phyloP scores from a whole-genome alignment of 2,113 vertebrate genomes.

The Hirundichthys speculiger region DNA sequence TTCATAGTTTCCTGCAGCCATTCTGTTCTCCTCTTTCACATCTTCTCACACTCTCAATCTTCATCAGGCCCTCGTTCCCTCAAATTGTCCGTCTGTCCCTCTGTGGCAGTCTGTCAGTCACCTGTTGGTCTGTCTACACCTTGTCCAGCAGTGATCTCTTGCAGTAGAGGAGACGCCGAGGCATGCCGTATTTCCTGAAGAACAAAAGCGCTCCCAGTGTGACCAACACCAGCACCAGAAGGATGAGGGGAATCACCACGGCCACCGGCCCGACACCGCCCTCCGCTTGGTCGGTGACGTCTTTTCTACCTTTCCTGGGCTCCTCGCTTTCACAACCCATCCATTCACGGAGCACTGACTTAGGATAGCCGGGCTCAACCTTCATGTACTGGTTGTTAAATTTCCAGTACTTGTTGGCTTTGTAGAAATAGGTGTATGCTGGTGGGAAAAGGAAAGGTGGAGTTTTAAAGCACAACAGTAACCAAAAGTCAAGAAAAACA shows the following conservation, averaged over 20 bases:
- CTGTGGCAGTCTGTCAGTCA: constrained; percentile 54
- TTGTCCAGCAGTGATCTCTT: constrained; percentile 93
- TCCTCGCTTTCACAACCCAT: constrained; percentile 86
- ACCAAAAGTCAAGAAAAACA: no score
- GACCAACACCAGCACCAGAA: constrained; percentile 84
- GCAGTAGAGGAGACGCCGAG: constrained; percentile 90
- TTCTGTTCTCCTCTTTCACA: constrained; percentile 21
- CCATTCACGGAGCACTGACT: constrained; percentile 88
- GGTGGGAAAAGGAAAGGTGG: not conserved
- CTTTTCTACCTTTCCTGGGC: constrained; percentile 76
- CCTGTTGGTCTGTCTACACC: constrained; percentile 79
- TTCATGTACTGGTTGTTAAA: constrained; percentile 92
- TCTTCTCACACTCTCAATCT: constrained; percentile 30
- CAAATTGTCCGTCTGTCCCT: constrained; percentile 47
- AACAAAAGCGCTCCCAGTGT: constrained; percentile 85
- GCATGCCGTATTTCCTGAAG: constrained; percentile 89
- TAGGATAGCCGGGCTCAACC: constrained; percentile 90
- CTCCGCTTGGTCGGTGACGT: constrained; percentile 78
- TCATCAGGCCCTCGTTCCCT: constrained; percentile 28
- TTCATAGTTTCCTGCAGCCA: not conserved
- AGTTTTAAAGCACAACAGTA: not conserved
- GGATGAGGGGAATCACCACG: constrained; percentile 85
- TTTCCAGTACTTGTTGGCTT: constrained; percentile 93
- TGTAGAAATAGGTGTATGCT: constrained; percentile 94
- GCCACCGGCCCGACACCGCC: constrained; percentile 67